These are phyloP conservation scores for Clarias laeviceps DNA, from an alignment of 2,797 vertebrate genomes.

Conservation along the genomic window DNA sequence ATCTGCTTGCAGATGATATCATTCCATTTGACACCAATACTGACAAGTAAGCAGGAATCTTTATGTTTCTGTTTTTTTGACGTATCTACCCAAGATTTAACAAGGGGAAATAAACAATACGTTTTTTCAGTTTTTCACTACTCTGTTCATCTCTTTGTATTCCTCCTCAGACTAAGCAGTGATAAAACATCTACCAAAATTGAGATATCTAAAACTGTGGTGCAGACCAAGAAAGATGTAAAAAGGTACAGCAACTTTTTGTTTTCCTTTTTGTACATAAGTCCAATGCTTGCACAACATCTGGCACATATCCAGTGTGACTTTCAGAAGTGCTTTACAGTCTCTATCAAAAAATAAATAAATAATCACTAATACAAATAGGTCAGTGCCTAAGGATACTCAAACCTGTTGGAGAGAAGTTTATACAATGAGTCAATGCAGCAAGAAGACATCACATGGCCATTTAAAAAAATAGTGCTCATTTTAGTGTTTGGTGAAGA, in stretches of 20 bases:
- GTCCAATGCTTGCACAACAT: not conserved
- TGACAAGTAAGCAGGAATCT: slow-evolving; percentile 55
- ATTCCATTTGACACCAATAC: slow-evolving; percentile 55
- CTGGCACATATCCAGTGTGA: not conserved
- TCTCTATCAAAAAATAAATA: not conserved
- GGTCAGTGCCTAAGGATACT: not conserved
- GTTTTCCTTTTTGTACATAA: slow-evolving; percentile 46
- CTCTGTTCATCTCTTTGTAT: not conserved
- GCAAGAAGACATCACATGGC: not conserved
- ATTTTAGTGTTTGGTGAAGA: not conserved
- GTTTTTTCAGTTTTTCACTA: not conserved
- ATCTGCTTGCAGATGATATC: slow-evolving; percentile 63
- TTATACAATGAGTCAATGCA: not conserved
- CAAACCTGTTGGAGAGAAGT: not conserved
- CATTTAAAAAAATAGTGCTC: not conserved
- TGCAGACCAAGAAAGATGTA: slow-evolving; percentile 60
- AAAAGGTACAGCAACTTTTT: slow-evolving; percentile 69
- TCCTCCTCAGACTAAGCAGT: slow-evolving; percentile 44
- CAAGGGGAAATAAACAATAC: not conserved
- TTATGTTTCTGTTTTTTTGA: not conserved
- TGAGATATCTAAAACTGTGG: slow-evolving; percentile 37
- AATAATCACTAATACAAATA: not conserved
- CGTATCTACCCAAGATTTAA: not conserved
- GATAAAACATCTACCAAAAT: slow-evolving; percentile 17
- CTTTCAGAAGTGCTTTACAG: not conserved